Percentiles rank a stretch among this genome's conserved stretches.
phyloP scores from a whole-genome alignment of 2,888 invertebrate species.

The Euzophera pinguis region DNA sequence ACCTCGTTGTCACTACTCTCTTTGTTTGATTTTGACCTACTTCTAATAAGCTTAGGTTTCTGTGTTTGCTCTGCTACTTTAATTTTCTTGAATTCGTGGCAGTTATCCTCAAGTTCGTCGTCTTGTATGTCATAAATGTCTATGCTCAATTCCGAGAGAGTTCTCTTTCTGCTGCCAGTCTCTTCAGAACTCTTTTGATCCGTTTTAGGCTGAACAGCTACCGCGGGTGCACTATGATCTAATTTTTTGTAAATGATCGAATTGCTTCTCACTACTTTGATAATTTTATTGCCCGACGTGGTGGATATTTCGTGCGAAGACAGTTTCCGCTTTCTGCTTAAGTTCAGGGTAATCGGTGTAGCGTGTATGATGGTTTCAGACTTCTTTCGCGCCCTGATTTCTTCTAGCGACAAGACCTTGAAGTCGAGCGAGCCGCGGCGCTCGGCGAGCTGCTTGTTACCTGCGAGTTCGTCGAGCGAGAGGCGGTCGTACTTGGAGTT shows the following conservation, averaged over 20 bases:
- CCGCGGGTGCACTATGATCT: constrained; percentile 40
- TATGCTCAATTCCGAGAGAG: constrained; percentile 54
- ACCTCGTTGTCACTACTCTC: constrained; percentile 37
- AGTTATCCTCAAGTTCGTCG: constrained; percentile 62
- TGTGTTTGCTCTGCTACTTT: constrained; percentile 50
- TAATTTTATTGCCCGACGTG: constrained; percentile 64
- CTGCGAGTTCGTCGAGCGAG: constrained; percentile 74
- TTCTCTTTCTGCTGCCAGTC: constrained; percentile 53
- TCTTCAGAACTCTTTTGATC: constrained; percentile 43
- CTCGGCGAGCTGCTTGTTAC: constrained; percentile 45
- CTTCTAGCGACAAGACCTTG: constrained; percentile 73
- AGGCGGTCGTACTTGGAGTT: constrained; percentile 65
- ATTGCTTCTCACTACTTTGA: constrained; percentile 69
- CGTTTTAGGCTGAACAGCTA: constrained; percentile 33
- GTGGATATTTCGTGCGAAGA: constrained; percentile 66
- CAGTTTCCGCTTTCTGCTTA: constrained; percentile 60
- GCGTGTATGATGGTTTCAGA: constrained; percentile 38
- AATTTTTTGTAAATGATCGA: constrained; percentile 69
- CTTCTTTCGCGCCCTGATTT: constrained; percentile 68
- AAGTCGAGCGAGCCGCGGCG: constrained; percentile 56
- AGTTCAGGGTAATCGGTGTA: constrained; percentile 55
- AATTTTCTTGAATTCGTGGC: constrained; percentile 64
- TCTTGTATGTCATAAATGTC: constrained; percentile 57
- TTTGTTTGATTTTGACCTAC: constrained; percentile 32
- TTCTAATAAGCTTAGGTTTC: constrained; percentile 62